Evolutionary conservation across 2,888 invertebrate genomes (phyloP), one percentile per base, ranked within the genome.

Genomic region (Tetragnatha montana): DNA sequence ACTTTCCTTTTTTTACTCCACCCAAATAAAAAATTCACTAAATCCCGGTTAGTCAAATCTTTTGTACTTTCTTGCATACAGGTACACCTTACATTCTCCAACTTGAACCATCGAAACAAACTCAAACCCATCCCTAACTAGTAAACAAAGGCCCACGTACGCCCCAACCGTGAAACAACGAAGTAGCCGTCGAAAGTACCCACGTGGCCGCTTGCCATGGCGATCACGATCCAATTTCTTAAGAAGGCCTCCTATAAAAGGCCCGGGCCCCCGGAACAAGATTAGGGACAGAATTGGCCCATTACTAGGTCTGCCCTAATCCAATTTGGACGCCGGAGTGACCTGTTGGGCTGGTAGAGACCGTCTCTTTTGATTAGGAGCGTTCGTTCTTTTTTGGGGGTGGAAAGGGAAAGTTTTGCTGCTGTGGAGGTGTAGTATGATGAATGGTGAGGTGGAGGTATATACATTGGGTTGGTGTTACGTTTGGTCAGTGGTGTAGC

Each of bases 251-350:
- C 87, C 60, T 81, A 85, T 81, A 89, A 85, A 89, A 89, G 81
- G 74, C 68, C 76, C 78, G 75, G 78, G 70, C 22, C 75, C 68
- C 71, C 71, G 84, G 88, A 89, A 89, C 89, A 89, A 89, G 89
- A 89, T 89, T 89, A 89, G 85, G 81, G 89, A 85, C 85, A 85
- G 89, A 89, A 89, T 89, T 89, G 89, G 89, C 81, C 89, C 89
- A 89, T 89, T 89, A 89, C 89, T 85, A 85, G 89, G 89, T 85
- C 89, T 85, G 85, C 89, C 85, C 89, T 89, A 89, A 89, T 89
- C 89, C 89, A 89, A 89, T 89, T 89, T 89, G 89, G 85, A 47
- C 81, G 87, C 60, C 89, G 21, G 81, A 89, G 89, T 89, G 89
- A 89, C 89, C 89, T 89, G 89, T 89, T 89, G 89, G 89, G 85